Conservation (phyloP, 64 coral and sea anemone species). For the Montipora sp. region DNA sequence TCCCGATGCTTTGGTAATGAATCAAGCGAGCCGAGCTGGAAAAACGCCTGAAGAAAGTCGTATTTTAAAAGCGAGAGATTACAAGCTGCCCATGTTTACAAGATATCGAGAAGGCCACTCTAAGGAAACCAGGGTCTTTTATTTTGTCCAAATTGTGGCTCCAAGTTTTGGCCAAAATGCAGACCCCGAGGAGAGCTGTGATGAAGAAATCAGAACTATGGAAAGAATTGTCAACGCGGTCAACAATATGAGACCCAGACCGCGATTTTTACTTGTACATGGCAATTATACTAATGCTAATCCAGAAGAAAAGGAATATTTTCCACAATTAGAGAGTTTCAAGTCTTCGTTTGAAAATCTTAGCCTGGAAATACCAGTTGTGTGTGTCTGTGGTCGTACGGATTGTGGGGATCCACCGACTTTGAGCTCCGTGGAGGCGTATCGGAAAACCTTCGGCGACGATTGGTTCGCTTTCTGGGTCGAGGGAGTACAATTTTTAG, state of each 20-base stretch:
- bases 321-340: conserved; percentile 80
- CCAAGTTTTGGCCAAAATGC: conserved; percentile 74
- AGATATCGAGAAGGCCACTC: conserved; percentile 76
- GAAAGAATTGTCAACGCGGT: conserved; percentile 57
- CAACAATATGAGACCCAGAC: conserved; percentile 82
- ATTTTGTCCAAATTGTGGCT: conserved; percentile 85
- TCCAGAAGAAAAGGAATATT: conserved; percentile 70
- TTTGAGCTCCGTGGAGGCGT: conserved; percentile 57
- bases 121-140: conserved; percentile 68
- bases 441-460: conserved; percentile 83
- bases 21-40: conserved; percentile 82
- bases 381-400: conserved; percentile 78
- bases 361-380: conserved; percentile 71
- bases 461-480: conserved; percentile 96
- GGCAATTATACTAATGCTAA: conserved; percentile 77
- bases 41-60: conserved; percentile 91
- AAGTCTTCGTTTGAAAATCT: conserved; percentile 79
- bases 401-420: conserved; percentile 68
- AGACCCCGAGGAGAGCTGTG: conserved; percentile 83
- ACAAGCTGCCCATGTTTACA: conserved; percentile 86
- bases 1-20: conserved; percentile 87
- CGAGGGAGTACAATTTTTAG: conserved; percentile 93
- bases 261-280: conserved; percentile 83
- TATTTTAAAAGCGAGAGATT: conserved; percentile 83
- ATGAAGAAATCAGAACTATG: conserved; percentile 55